phyloP scores from a whole-genome alignment of 2,888 invertebrate genomes.

The Eilema caniola region DNA sequence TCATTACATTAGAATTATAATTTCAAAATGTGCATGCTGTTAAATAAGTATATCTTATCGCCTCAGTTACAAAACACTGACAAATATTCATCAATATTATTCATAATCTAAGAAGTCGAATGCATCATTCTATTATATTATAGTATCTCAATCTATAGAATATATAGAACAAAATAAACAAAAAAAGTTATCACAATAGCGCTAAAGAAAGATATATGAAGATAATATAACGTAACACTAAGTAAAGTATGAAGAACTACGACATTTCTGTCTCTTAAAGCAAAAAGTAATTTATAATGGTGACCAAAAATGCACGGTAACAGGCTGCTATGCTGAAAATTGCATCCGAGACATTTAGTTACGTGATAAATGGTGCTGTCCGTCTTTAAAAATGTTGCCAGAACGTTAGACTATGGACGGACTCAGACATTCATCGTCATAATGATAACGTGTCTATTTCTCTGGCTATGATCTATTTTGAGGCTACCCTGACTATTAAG shows the following conservation, averaged over 20 bases:
- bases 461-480: conserved; percentile 10
- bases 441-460: conserved; percentile 48
- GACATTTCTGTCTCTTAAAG: conserved; percentile 17
- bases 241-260: background rate
- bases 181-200: background rate
- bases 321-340: conserved; percentile 51
- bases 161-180: too few relatives aligned
- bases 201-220: conserved; percentile 17
- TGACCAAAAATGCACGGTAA: conserved; percentile 51
- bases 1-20: background rate
- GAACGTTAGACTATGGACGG: conserved; percentile 43
- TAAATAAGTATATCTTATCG: too few relatives aligned
- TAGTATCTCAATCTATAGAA: too few relatives aligned
- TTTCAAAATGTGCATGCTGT: background rate
- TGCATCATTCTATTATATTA: too few relatives aligned
- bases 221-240: background rate
- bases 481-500: conserved; percentile 15
- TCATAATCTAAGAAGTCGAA: too few relatives aligned
- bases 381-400: conserved; percentile 51
- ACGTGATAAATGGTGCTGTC: conserved; percentile 54
- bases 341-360: conserved; percentile 53
- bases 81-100: too few relatives aligned
- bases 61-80: too few relatives aligned
- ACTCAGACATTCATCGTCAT: conserved; percentile 52
- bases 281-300: conserved; percentile 43